Conservation (phyloP, 1,140 invertebrate genomes). For the Grapholita molesta region DNA sequence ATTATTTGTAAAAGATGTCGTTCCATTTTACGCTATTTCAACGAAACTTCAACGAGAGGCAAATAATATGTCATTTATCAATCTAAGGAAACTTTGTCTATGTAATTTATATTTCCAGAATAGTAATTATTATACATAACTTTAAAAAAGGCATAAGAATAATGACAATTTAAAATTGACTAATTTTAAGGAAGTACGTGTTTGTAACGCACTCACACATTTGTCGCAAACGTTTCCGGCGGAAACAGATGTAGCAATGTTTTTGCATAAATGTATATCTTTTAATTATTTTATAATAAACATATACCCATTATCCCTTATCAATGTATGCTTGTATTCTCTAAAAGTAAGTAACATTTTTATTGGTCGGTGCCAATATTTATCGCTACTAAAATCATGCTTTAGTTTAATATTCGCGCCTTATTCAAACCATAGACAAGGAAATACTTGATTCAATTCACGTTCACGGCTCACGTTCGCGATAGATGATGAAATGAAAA, state of each 20-base stretch:
- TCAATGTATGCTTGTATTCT: neutral
- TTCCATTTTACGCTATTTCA: neutral
- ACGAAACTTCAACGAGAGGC: neutral
- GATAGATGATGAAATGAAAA: slow-evolving; percentile 62
- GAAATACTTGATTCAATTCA: slow-evolving; percentile 3
- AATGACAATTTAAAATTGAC: neutral
- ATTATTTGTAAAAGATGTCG: neutral
- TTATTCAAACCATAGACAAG: slow-evolving; percentile 10
- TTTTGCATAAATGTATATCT: neutral
- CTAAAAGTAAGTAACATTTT: neutral
- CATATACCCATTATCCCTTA: neutral
- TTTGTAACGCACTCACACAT: neutral
- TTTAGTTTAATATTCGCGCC: neutral
- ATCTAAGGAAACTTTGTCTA: too few species aligned
- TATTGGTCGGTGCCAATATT: neutral
- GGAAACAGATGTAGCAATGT: neutral
- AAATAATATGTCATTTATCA: neutral
- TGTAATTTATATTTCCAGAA: neutral
- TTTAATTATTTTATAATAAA: neutral
- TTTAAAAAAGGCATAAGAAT: neutral
- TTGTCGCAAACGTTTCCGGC: neutral
- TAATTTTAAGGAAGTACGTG: neutral
- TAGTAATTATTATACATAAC: neutral
- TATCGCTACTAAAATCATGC: neutral
- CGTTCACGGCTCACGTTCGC: neutral